Evolutionary conservation across 2,888 invertebrate genomes (phyloP).

Genomic region (Lottia gigantea): DNA sequence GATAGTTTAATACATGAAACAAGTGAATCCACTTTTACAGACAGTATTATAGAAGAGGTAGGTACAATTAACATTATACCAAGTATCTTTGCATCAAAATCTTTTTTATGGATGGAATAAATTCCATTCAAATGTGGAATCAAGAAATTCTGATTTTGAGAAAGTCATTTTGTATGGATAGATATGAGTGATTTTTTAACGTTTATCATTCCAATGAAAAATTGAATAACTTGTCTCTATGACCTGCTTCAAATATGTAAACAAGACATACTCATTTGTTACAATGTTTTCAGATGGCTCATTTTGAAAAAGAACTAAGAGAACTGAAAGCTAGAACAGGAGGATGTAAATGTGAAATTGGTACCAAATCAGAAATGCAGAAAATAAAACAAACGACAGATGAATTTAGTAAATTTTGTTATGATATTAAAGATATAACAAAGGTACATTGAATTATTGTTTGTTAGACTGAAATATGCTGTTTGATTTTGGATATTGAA

Average conservation of each 20-base stretch:
- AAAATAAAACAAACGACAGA: conserved; percentile 71
- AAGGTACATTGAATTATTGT: conserved; percentile 37
- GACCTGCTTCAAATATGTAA: no score
- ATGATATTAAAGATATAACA: conserved; percentile 74
- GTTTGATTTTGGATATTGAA: no score
- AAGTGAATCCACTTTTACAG: conserved; percentile 48
- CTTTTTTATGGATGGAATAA: no score
- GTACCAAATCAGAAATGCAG: conserved; percentile 73
- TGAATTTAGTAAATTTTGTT: conserved; percentile 74
- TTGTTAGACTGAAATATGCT: no score
- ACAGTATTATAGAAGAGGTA: conserved; percentile 58
- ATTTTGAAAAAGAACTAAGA: conserved; percentile 76
- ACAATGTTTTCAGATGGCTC: conserved; percentile 43
- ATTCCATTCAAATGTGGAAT: no score
- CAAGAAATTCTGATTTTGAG: no score
- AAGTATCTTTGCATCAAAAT: no score
- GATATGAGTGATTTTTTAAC: no score
- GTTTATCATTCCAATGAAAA: no score
- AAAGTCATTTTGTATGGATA: no score
- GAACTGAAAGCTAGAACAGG: conserved; percentile 73
- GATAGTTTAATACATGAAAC: conserved; percentile 27
- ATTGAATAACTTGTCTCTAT: no score
- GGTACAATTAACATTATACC: background rate
- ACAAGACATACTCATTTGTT: background rate
- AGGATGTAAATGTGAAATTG: conserved; percentile 71